phyloP scores from a whole-genome alignment of 2,888 invertebrate genomes.

The Heliconius charithonia region DNA sequence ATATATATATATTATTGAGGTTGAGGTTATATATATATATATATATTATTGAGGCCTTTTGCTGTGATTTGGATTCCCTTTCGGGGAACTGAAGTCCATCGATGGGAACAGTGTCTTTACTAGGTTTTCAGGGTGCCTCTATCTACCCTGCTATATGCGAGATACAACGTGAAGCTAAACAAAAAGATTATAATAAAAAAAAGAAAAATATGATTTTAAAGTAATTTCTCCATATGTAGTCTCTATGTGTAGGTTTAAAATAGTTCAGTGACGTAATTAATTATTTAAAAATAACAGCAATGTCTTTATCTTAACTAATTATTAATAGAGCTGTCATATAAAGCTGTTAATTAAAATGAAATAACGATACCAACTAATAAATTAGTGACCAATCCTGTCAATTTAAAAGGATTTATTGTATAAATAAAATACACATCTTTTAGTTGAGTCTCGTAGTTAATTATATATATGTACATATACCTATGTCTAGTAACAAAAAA shows the following conservation, averaged over 20 bases:
- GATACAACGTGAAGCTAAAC: too few relatives aligned
- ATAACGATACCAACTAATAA: conserved; percentile 27
- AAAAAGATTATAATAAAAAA: too few relatives aligned
- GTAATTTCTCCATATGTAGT: too few relatives aligned
- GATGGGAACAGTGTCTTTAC: too few relatives aligned
- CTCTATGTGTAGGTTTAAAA: neutral
- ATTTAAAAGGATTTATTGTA: conserved; percentile 33
- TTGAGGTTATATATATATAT: too few relatives aligned
- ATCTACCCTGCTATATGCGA: too few relatives aligned
- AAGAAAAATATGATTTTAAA: too few relatives aligned
- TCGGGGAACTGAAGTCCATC: too few relatives aligned
- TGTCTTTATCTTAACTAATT: conserved; percentile 18
- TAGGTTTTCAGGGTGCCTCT: too few relatives aligned
- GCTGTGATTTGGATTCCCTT: too few relatives aligned
- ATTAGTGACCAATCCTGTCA: conserved; percentile 20
- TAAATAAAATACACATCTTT: neutral
- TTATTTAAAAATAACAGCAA: neutral
- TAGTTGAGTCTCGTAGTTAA: neutral
- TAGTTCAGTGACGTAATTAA: neutral
- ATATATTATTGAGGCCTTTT: too few relatives aligned
- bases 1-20: too few relatives aligned
- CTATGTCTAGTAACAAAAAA: neutral
- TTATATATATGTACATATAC: neutral
- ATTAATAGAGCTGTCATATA: conserved; percentile 8
- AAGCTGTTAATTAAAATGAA: conserved; percentile 25